A percentile compares a stretch with the other conserved stretches of the same genome.
These are phyloP conservation scores for Lepidocyrtinus sp. DNA, from an alignment of 2,888 invertebrate genomes.

Conservation along the genomic window DNA sequence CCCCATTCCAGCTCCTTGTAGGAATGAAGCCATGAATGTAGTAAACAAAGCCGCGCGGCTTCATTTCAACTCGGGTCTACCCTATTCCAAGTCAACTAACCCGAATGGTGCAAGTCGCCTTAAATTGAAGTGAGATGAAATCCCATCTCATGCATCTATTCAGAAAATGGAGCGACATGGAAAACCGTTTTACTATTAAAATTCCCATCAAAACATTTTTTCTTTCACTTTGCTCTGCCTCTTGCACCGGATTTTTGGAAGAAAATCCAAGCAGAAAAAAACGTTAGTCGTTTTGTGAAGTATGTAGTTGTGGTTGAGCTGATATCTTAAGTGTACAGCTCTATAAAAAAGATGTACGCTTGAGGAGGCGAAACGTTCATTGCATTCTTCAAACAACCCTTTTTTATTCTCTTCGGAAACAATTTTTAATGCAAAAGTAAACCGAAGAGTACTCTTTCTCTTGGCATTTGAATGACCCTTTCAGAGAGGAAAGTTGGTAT, in stretches of 20 bases:
- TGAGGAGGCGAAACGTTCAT: neutral
- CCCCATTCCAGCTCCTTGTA: neutral
- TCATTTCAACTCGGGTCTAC: neutral
- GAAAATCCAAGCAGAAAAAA: too few species aligned
- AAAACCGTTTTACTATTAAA: neutral
- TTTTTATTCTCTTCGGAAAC: neutral
- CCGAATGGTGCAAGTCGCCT: neutral
- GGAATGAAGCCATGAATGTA: neutral
- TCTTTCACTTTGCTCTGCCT: too few species aligned
- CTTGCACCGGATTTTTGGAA: too few species aligned
- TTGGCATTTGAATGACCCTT: neutral
- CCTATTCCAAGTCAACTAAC: neutral
- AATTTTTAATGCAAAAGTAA: neutral
- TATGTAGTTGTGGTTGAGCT: neutral
- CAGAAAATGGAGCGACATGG: slow-evolving; percentile 9
- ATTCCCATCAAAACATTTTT: slow-evolving; percentile 1
- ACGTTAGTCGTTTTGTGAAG: too few species aligned
- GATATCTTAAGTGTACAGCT: neutral
- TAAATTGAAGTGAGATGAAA: neutral
- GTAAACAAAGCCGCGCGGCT: too few species aligned
- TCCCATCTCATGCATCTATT: slow-evolving; percentile 16
- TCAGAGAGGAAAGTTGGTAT: neutral
- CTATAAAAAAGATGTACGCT: neutral
- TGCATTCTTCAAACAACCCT: neutral
- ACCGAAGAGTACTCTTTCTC: neutral